A percentile compares a stretch with the other conserved stretches of the same genome.
Conservation (phyloP, 2,113 vertebrate genomes). For the Phrynosoma blainvillii region DNA sequence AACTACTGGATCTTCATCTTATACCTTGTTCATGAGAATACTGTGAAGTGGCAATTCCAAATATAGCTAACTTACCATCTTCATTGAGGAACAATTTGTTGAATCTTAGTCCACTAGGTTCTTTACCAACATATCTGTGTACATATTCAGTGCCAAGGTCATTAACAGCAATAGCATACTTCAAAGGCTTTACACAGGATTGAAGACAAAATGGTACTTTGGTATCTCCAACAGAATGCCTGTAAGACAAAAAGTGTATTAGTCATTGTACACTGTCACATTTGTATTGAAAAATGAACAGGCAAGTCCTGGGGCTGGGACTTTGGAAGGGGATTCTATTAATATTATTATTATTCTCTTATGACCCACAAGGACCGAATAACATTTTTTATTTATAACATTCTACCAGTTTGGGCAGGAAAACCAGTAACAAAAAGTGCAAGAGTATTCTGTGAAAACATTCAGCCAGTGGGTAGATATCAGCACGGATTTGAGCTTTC, state of each 20-base stretch:
- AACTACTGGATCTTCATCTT: background rate
- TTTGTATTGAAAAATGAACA: background rate
- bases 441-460: background rate
- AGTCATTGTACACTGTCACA: background rate
- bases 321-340: background rate
- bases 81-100: constrained; percentile 98
- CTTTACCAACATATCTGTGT: constrained; percentile 97
- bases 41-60: background rate
- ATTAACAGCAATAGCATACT: constrained; percentile 95
- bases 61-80: constrained; percentile 84
- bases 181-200: constrained; percentile 97
- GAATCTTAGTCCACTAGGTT: constrained; percentile 96
- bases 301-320: background rate
- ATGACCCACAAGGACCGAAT: background rate
- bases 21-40: background rate
- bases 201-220: constrained; percentile 98
- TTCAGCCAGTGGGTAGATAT: too few relatives aligned
- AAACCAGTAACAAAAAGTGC: background rate
- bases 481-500: too few relatives aligned
- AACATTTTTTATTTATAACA: background rate
- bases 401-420: background rate
- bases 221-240: constrained; percentile 96
- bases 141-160: constrained; percentile 97
- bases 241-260: constrained; percentile 57
- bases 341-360: background rate